Conservation (phyloP, 2,797 vertebrate species). For the Sebastiscus tertius region DNA sequence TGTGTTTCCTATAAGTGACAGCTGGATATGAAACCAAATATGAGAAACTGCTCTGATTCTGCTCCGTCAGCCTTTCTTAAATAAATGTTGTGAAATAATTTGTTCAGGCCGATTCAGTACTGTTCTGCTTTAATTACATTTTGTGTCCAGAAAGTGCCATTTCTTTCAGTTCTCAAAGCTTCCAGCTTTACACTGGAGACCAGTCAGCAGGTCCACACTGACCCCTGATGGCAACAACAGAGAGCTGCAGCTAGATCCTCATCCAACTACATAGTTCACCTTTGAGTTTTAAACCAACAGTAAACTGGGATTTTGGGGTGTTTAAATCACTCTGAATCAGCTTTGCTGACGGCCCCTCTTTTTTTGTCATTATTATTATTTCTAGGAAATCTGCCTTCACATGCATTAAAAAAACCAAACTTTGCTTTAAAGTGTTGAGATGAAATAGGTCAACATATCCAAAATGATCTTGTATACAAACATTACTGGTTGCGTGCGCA, state of each 20-base stretch:
- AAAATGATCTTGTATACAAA: too few species aligned
- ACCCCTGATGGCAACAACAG: conserved; percentile 24
- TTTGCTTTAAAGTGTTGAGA: too few species aligned
- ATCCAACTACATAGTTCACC: background rate
- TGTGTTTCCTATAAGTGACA: background rate
- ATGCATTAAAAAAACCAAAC: too few species aligned
- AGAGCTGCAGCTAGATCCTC: background rate
- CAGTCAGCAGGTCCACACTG: conserved; percentile 33
- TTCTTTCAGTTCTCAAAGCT: background rate
- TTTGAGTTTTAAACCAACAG: background rate
- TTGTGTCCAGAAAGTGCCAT: background rate
- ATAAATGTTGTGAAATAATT: conserved; percentile 1
- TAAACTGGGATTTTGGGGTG: background rate
- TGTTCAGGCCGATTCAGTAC: background rate
- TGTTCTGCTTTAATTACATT: conserved; percentile 28
- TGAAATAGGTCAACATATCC: too few species aligned
- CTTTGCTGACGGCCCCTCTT: too few species aligned
- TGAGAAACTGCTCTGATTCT: background rate
- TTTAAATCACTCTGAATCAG: too few species aligned
- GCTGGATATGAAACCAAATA: background rate
- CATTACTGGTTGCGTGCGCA: too few species aligned
- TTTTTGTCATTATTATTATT: too few species aligned
- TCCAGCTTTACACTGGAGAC: background rate
- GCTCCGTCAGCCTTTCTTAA: background rate
- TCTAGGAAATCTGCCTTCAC: too few species aligned